Evolutionary conservation across 2,113 vertebrate genomes (phyloP), one percentile per base, ranked within the genome.

Genomic region (Heloderma charlesbogerti): DNA sequence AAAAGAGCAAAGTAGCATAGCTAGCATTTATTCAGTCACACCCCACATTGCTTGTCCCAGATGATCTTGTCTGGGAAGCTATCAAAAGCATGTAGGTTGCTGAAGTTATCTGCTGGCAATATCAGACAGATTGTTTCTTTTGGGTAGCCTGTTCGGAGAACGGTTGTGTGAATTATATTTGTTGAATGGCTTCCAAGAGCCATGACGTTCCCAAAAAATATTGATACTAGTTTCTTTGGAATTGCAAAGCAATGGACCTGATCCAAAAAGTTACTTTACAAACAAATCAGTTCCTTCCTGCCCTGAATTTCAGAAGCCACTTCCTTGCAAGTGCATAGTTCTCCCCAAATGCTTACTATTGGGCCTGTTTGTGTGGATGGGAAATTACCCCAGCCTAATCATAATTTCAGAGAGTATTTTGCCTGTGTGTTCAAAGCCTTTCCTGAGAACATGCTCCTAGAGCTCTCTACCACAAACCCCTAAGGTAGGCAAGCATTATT

Each of bases 121-220:
- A 84, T 84, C 31, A 16, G 81, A 89, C 37, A 82, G 40, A 71
- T 45, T 51, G 34, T 88, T 88, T 87, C 77, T 66, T 87, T 87
- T 57, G 37, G 51, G 12, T 74, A 48, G 66, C 25, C 34, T 93
- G 89, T 15, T 51, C 13, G 8, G 40, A 63, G 84, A 89, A 81
- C 20, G 0, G 8, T 20, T 69, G 37, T 74, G 6, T 78, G 48
- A 89, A 22, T 16, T 22, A 71, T 90, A 72, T 45, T 84, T 80
- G 67, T 0, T 75, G 51, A 60, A 31, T 54, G 20, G 43, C 22
- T n/a, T 89, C 81, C 25, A 18, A 6, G 6, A 67, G 7, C 18
- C 79, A 1, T 0, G 71, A 3, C 22, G 18, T 45, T 86, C 51
- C 86, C 60, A 1, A 54, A 48, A 40, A 51, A 63, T 63, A 75